A percentile compares a stretch with the other conserved stretches of the same genome.
Evolutionary conservation across 2,888 invertebrate species (phyloP).

Genomic region (Belgica antarctica): DNA sequence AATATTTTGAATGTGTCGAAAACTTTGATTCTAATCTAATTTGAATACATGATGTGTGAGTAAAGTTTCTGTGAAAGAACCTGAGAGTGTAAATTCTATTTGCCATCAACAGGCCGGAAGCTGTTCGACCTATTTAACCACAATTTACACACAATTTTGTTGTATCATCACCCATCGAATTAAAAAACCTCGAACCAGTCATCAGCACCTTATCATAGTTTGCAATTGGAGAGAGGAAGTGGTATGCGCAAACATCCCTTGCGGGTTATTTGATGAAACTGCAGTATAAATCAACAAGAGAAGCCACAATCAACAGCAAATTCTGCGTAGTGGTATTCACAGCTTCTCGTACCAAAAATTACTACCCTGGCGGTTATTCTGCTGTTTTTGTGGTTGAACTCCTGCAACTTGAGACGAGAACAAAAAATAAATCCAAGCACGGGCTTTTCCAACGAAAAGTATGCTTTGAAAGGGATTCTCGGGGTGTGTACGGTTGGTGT

Average conservation of each 20-base stretch:
- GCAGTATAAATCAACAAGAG: neutral
- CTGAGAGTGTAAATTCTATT: neutral
- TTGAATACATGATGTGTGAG: neutral
- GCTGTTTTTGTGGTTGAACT: neutral
- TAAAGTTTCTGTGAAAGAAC: no score
- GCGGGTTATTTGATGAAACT: neutral
- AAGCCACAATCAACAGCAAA: constrained; percentile 15
- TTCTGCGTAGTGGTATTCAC: neutral
- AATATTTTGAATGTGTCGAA: no score
- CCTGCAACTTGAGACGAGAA: no score
- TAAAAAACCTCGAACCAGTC: neutral
- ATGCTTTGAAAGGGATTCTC: no score
- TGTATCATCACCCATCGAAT: neutral
- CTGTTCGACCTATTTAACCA: neutral
- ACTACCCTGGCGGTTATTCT: neutral
- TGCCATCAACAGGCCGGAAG: no score
- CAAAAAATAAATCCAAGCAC: no score
- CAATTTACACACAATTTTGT: neutral
- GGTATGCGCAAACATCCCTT: neutral
- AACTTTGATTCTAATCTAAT: neutral
- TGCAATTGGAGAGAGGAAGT: neutral
- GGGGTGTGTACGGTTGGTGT: no score
- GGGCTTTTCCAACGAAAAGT: no score
- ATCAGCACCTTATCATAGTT: neutral
- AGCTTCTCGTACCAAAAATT: neutral